Percentiles rank a stretch among this genome's conserved stretches.
Evolutionary conservation across 2,888 invertebrate species (phyloP).

Genomic region (Brachyopa scutellaris): DNA sequence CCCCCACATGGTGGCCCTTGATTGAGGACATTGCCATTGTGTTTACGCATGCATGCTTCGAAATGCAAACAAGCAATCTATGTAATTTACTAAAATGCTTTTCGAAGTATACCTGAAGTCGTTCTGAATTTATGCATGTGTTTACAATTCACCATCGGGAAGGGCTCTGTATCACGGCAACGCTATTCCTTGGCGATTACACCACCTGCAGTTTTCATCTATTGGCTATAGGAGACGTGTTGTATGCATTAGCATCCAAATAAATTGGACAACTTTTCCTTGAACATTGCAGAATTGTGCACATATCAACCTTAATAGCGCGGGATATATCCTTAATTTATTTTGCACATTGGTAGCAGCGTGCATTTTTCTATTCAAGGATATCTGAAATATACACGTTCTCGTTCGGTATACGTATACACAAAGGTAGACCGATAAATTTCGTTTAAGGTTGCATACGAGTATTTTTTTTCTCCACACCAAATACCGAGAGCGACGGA

Average conservation of each 20-base stretch:
- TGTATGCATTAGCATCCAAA: conserved; percentile 68
- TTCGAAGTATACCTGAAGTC: conserved; percentile 45
- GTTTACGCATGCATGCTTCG: conserved; percentile 61
- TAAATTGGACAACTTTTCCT: conserved; percentile 49
- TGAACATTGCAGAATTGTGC: conserved; percentile 49
- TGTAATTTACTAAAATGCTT: conserved; percentile 70
- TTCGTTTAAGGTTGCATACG: conserved; percentile 64
- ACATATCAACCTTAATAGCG: conserved; percentile 67
- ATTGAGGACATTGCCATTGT: conserved; percentile 60
- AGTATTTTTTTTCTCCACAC: conserved; percentile 15
- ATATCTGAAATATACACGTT: conserved; percentile 45
- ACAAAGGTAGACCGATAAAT: conserved; percentile 65
- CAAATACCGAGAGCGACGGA: conserved; percentile 7
- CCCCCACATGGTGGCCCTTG: conserved; percentile 38
- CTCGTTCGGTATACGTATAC: background rate
- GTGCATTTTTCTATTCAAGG: conserved; percentile 52
- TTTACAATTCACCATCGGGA: conserved; percentile 42
- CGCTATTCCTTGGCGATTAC: conserved; percentile 53
- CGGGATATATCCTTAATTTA: conserved; percentile 69
- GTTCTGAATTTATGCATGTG: conserved; percentile 62
- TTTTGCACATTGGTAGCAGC: conserved; percentile 56
- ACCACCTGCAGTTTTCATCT: conserved; percentile 50
- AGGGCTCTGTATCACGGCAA: conserved; percentile 1
- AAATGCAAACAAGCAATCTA: conserved; percentile 69
- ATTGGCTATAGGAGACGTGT: conserved; percentile 28